Base-by-base conservation (phyloP, 2,888 invertebrate genomes). In the Agrilus biguttatus region DNA sequence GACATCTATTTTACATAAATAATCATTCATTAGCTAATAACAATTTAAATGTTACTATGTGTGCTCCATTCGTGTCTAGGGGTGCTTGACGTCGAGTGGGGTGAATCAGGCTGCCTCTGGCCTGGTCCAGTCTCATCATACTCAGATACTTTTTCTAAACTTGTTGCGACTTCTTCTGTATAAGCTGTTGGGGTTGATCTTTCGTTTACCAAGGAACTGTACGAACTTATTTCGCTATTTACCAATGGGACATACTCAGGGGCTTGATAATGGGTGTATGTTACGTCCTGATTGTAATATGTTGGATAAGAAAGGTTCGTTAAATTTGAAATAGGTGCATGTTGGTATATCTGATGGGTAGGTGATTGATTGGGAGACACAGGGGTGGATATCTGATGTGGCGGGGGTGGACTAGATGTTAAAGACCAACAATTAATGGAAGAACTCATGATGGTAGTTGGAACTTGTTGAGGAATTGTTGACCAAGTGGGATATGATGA, bases 341-440 rank as follows among this genome's bases (percentile, higher is more conserved):
- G 60, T 49, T 65, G 65, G 51, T 66, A 66, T 36, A 62, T 56
- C 49, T 64, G 63, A 44, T 61, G 62, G 34, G 55, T 61, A 12
- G 66, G 66, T 2, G 66, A 66, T 49, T 66, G 65, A 43, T 59
- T 64, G 1, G 65, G 64, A 2, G 62, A 61, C 5, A 58, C 55
- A 41, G 61, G 62, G 8, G 62, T 51, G 8, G 61, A 58, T 28
- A 62, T 52, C 49, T 65, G 63, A 45, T 64, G 62, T 5, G 64
- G 63, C 5, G 65, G 64, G 4, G 66, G 64, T 5, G 66, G 63
- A 49, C 62, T 63, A n/a, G 66, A 62, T 3, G 66, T 62, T 32
- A 65, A 49, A 3, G 66, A 63, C 67, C 67, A 67, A 50, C 67
- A 67, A 49, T 67, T 67, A 33, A 67, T 58, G 1, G 65, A 51